Conservation (phyloP, 2,888 invertebrate species). For the Caenorhabditis sulstoni region DNA sequence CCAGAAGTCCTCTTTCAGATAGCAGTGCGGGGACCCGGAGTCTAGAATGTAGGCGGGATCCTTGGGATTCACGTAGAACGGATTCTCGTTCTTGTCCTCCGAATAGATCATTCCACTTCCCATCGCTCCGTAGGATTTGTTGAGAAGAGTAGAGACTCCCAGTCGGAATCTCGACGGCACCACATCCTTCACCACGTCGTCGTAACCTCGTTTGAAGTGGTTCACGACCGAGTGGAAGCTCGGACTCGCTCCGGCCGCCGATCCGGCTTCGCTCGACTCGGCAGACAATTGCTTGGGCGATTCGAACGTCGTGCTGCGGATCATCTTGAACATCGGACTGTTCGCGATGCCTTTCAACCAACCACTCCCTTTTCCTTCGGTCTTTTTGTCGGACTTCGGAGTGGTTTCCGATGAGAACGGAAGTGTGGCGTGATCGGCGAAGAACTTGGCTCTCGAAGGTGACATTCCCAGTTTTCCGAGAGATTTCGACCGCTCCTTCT, state of each 20-base stretch:
- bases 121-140: conserved; percentile 68
- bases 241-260: conserved; percentile 49
- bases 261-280: conserved; percentile 21
- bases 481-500: conserved; percentile 38
- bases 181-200: conserved; percentile 69
- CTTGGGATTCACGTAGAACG: conserved; percentile 52
- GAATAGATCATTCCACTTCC: conserved; percentile 63
- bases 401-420: conserved; percentile 70
- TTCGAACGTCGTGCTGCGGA: conserved; percentile 68
- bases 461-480: conserved; percentile 66
- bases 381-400: conserved; percentile 53
- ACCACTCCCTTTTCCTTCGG: conserved; percentile 45
- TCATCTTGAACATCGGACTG: conserved; percentile 76
- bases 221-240: conserved; percentile 75
- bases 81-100: conserved; percentile 45
- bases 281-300: conserved; percentile 27
- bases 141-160: conserved; percentile 65
- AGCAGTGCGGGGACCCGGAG: conserved; percentile 68
- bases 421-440: conserved; percentile 71
- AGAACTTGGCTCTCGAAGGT: conserved; percentile 76
- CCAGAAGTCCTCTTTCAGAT: conserved; percentile 72
- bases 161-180: conserved; percentile 58
- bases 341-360: conserved; percentile 77
- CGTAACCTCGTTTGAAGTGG: conserved; percentile 75
- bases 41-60: conserved; percentile 76